phyloP scores from a whole-genome alignment of 2,113 vertebrate genomes.

The Cercocebus atys region DNA sequence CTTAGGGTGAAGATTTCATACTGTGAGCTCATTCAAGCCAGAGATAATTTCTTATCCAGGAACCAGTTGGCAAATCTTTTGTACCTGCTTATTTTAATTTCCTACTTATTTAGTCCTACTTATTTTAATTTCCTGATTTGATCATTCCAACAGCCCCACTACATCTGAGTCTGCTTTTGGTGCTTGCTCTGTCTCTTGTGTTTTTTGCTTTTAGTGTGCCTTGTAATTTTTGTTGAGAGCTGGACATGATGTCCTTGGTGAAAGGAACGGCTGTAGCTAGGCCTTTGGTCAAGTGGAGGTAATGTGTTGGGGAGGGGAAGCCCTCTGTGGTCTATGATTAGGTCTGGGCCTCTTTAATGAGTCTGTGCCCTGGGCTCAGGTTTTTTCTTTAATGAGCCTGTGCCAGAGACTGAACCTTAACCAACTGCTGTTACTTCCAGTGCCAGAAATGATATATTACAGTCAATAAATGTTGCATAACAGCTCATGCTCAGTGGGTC shows the following conservation, averaged over 20 bases:
- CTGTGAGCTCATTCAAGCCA: background rate
- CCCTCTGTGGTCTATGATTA: background rate
- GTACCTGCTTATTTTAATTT: slow-evolving; percentile 10
- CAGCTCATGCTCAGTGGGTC: background rate
- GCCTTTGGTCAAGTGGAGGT: background rate
- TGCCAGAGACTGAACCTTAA: background rate
- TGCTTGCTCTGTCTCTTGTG: background rate
- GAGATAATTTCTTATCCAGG: background rate
- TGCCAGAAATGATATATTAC: background rate
- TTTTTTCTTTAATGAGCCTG: background rate
- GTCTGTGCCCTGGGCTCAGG: background rate
- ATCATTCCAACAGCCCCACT: background rate
- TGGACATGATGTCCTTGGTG: background rate
- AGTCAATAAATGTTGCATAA: background rate
- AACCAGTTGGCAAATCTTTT: background rate
- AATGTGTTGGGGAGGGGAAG: background rate
- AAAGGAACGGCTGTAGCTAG: background rate
- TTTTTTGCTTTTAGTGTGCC: background rate
- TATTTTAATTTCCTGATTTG: background rate
- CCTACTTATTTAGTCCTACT: background rate
- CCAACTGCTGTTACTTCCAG: background rate
- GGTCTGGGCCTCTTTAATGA: background rate
- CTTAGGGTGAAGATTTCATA: slow-evolving; percentile 15
- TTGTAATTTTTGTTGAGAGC: background rate
- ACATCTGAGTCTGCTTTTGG: background rate